A percentile compares a stretch with the other conserved stretches of the same genome.
phyloP scores from a whole-genome alignment of 2,888 invertebrate species.

The Drosophila pseudotalamancana region DNA sequence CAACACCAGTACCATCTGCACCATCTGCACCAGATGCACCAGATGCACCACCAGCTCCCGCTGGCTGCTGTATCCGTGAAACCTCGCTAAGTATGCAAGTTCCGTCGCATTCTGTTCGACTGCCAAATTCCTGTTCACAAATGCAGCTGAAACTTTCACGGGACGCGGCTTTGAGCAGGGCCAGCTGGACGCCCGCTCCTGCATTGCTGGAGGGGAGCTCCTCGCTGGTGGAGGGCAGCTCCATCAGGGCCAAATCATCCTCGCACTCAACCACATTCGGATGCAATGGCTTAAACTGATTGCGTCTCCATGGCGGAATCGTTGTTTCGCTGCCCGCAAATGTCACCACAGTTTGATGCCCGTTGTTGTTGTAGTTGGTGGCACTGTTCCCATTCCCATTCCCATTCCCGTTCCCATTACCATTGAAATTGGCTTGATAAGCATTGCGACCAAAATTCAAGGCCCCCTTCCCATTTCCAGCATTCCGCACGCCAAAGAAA shows the following conservation, averaged over 20 bases:
- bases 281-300: conserved; percentile 81
- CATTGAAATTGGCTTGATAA: conserved; percentile 16
- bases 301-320: conserved; percentile 76
- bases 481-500: conserved; percentile 55
- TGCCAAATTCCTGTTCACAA: conserved; percentile 78
- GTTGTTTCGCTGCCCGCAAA: conserved; percentile 46
- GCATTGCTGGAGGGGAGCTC: conserved; percentile 40
- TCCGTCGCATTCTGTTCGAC: conserved; percentile 76
- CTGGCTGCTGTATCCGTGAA: conserved; percentile 66
- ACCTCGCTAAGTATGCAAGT: conserved; percentile 80
- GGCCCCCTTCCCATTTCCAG: conserved; percentile 41
- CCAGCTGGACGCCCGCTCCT: conserved; percentile 40
- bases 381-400: conserved; percentile 25
- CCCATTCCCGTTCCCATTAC: background rate
- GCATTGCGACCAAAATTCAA: conserved; percentile 35
- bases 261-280: conserved; percentile 80
- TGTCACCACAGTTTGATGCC: conserved; percentile 64
- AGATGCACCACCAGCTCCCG: background rate
- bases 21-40: background rate
- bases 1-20: background rate
- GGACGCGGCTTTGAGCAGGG: conserved; percentile 48
- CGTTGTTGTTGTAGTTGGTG: conserved; percentile 54
- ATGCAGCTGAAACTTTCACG: conserved; percentile 69
- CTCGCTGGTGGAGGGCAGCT: conserved; percentile 64
- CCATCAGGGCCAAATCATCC: conserved; percentile 68